phyloP scores from a whole-genome alignment of 2,797 vertebrate species.

The Serranus cabrilla region DNA sequence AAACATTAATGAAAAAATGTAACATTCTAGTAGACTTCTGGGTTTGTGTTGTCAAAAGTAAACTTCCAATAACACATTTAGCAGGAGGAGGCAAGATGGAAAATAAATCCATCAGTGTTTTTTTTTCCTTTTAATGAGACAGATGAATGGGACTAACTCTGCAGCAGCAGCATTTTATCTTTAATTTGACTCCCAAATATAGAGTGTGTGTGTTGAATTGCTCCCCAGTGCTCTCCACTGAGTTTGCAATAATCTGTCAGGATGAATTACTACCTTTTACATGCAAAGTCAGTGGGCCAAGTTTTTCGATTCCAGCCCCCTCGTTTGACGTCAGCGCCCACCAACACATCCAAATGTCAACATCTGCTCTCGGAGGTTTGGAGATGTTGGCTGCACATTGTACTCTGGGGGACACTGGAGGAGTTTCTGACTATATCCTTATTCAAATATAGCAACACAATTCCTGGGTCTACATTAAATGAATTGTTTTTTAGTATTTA shows the following conservation, averaged over 20 bases:
- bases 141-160: background rate
- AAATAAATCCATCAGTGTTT: background rate
- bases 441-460: background rate
- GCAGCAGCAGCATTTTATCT: background rate
- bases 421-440: background rate
- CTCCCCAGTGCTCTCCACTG: constrained; percentile 5
- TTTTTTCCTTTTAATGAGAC: background rate
- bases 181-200: background rate
- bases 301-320: background rate
- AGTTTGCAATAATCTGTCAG: constrained; percentile 20
- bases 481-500: background rate
- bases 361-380: constrained; percentile 34
- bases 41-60: background rate
- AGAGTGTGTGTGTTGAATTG: background rate
- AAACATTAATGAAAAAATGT: too few species aligned
- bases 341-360: constrained; percentile 52
- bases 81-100: background rate
- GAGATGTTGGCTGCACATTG: constrained; percentile 34
- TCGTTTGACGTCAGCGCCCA: constrained; percentile 27
- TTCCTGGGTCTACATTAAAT: background rate
- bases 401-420: background rate
- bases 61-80: background rate
- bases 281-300: constrained; percentile 16
- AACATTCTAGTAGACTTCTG: background rate
- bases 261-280: constrained; percentile 23